These are phyloP conservation scores for Corvus hawaiiensis DNA, from an alignment of 2,113 vertebrate genomes.

Conservation along the genomic window DNA sequence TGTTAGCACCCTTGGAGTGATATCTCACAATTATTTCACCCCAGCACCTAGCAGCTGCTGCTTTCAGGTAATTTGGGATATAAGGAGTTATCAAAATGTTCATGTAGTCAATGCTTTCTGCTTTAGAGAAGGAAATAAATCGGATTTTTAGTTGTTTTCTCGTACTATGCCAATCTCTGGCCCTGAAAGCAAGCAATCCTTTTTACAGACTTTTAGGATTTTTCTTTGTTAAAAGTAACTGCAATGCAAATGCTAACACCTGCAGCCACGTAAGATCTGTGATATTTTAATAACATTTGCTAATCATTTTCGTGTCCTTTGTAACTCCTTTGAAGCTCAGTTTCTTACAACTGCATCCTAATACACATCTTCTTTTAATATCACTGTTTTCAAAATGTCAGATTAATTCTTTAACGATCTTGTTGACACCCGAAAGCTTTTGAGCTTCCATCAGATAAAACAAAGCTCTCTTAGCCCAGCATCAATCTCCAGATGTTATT, in stretches of 20 bases:
- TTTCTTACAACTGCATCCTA: background rate
- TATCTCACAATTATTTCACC: background rate
- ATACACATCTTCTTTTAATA: background rate
- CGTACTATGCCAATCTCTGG: background rate
- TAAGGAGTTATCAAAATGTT: background rate
- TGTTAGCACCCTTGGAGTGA: background rate
- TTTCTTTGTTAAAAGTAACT: background rate
- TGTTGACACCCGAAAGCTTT: background rate
- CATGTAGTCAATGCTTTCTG: background rate
- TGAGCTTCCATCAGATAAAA: background rate
- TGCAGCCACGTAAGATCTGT: background rate
- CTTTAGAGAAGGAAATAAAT: background rate
- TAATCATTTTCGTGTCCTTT: background rate
- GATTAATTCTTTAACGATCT: background rate
- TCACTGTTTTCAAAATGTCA: background rate
- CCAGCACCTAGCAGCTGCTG: background rate
- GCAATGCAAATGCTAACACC: background rate
- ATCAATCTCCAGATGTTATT: background rate
- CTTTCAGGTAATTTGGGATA: background rate
- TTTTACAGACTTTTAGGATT: background rate
- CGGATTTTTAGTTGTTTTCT: background rate
- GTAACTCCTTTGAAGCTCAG: background rate
- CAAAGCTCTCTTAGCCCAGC: background rate
- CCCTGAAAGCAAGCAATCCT: background rate
- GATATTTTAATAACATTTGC: background rate